These are phyloP conservation scores for Gadopsis marmoratus DNA, from an alignment of 2,797 vertebrate genomes.

Conservation along the genomic window DNA sequence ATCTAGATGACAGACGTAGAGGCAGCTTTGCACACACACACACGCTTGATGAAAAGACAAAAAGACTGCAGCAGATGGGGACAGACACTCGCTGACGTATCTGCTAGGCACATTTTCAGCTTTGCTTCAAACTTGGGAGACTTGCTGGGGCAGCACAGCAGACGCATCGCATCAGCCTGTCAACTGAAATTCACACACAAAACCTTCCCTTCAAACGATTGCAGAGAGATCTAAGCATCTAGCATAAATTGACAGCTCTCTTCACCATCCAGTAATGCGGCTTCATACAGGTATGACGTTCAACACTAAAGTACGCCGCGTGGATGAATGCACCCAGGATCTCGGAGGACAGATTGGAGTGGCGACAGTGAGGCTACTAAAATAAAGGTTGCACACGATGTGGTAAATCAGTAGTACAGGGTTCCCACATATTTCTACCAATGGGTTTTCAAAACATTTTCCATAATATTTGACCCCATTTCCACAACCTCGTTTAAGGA, in stretches of 20 bases:
- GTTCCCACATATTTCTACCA: too few species aligned
- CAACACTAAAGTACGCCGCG: constrained; percentile 29
- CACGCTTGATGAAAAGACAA: constrained; percentile 53
- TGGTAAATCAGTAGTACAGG: not conserved
- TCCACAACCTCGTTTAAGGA: too few species aligned
- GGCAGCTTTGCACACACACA: constrained; percentile 24
- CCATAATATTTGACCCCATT: too few species aligned
- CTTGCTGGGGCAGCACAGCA: constrained; percentile 47
- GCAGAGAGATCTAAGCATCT: constrained; percentile 33
- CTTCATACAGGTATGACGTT: constrained; percentile 44
- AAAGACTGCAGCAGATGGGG: constrained; percentile 60
- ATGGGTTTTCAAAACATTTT: too few species aligned
- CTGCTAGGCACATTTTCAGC: constrained; percentile 53
- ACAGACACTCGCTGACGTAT: constrained; percentile 45
- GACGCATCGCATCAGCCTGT: constrained; percentile 53
- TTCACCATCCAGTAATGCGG: constrained; percentile 37
- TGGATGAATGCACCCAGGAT: constrained; percentile 47
- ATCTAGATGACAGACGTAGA: not conserved
- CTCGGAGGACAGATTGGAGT: constrained; percentile 30
- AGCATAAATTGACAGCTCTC: constrained; percentile 51
- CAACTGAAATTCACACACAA: constrained; percentile 32
- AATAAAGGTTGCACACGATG: constrained; percentile 21
- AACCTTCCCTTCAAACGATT: constrained; percentile 11
- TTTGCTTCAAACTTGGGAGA: constrained; percentile 43
- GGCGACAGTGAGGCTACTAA: not conserved